phyloP scores from a whole-genome alignment of 2,113 vertebrate species.

The Pyrgilauda ruficollis region DNA sequence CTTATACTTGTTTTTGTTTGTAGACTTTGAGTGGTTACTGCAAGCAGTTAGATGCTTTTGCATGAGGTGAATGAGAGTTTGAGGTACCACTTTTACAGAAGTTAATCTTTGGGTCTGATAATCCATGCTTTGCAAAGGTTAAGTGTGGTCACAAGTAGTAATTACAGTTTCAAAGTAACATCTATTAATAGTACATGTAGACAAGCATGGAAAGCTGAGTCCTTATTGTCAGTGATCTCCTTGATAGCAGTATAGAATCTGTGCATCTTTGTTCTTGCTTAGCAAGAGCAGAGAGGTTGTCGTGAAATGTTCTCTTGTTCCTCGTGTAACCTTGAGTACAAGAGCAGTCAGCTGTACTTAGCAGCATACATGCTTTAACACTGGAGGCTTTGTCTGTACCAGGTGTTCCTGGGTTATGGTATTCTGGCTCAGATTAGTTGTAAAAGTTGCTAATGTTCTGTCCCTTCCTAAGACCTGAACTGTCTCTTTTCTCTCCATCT shows the following conservation, averaged over 20 bases:
- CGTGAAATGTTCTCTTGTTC: conserved; percentile 30
- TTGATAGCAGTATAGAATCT: background rate
- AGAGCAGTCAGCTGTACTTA: conserved; percentile 24
- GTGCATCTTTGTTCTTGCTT: conserved; percentile 8
- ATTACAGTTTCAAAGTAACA: conserved; percentile 39
- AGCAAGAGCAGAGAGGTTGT: background rate
- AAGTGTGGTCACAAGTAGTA: background rate
- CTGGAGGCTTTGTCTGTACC: background rate
- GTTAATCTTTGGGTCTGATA: conserved; percentile 25
- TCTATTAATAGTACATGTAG: conserved; percentile 29
- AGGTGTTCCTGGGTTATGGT: background rate
- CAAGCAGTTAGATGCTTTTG: background rate
- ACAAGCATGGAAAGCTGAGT: background rate
- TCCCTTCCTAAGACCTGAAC: background rate
- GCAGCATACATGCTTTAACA: background rate
- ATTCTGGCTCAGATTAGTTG: background rate
- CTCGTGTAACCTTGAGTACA: background rate
- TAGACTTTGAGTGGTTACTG: background rate
- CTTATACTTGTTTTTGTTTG: background rate
- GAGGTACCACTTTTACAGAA: background rate
- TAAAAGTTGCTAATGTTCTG: background rate
- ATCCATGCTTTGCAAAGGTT: background rate
- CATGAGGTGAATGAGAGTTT: background rate
- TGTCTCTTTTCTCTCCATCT: background rate
- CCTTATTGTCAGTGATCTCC: conserved; percentile 9